phyloP scores from a whole-genome alignment of 1,140 invertebrate genomes.

The Asobara japonica region DNA sequence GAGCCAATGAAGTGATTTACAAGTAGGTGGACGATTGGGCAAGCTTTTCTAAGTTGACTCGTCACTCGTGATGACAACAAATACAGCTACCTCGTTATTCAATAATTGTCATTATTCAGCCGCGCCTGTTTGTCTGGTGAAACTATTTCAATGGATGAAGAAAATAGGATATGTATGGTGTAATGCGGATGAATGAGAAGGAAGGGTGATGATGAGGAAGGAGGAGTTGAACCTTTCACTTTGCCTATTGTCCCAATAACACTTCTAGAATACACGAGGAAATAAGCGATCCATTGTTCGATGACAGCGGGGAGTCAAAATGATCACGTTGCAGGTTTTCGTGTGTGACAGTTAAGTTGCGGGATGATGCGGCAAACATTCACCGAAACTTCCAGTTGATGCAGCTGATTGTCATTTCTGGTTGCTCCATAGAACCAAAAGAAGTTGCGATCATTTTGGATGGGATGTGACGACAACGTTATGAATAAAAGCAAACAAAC shows the following conservation, averaged over 20 bases:
- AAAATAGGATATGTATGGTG: neutral
- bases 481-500: too few species aligned
- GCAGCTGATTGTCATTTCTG: too few species aligned
- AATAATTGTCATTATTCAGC: constrained; percentile 15
- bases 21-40: neutral
- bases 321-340: neutral
- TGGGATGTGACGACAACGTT: too few species aligned
- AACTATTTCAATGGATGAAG: neutral
- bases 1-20: constrained; percentile 9
- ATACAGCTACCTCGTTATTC: constrained; percentile 25
- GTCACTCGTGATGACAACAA: constrained; percentile 27
- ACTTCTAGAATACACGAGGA: constrained; percentile 36
- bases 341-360: neutral
- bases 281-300: constrained; percentile 39
- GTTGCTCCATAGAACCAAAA: too few species aligned
- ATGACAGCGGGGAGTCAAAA: constrained; percentile 31
- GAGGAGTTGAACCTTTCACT: constrained; percentile 23
- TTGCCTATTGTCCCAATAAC: constrained; percentile 38
- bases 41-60: constrained; percentile 10
- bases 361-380: constrained; percentile 2
- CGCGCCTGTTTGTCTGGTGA: neutral
- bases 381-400: neutral
- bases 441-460: too few species aligned
- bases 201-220: constrained; percentile 1
- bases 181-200: neutral